Percentiles rank a stretch among this genome's conserved stretches.
phyloP scores from a whole-genome alignment of 2,797 vertebrate species.

The Alcedo quadribrachys region DNA sequence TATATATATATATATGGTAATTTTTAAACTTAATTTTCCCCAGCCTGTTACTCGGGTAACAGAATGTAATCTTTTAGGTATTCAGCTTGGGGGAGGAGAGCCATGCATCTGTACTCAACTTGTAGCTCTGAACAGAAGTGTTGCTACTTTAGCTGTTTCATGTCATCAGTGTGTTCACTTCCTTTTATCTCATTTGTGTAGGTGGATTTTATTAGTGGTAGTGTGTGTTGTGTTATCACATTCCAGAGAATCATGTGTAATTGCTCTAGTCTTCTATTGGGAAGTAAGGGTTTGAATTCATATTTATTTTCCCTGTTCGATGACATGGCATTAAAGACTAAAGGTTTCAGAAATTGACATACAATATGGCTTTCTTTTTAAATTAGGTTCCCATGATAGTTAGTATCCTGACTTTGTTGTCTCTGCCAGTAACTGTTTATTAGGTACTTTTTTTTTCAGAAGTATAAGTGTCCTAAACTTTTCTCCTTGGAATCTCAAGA shows the following conservation, averaged over 20 bases:
- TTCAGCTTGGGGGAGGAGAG: not conserved
- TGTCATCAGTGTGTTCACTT: not conserved
- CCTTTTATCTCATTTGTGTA: not conserved
- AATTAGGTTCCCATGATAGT: not conserved
- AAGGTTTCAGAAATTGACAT: not conserved
- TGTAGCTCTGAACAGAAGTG: not conserved
- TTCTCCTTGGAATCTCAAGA: not conserved
- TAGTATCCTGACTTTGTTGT: not conserved
- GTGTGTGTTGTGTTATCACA: not conserved
- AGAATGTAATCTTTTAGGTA: not conserved
- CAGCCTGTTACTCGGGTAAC: not conserved
- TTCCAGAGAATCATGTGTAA: not conserved
- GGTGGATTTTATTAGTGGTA: not conserved
- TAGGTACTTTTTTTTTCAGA: slow-evolving; percentile 11
- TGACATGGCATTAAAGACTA: not conserved
- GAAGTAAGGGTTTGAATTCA: not conserved
- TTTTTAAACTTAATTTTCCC: not conserved
- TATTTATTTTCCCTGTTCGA: not conserved
- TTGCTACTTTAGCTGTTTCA: not conserved
- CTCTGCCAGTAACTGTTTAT: not conserved
- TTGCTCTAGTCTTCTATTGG: not conserved
- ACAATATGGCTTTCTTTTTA: not conserved
- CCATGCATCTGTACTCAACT: too few species aligned
- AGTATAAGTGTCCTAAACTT: not conserved
- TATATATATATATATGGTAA: too few species aligned